A percentile compares a stretch with the other conserved stretches of the same genome.
These are phyloP conservation scores for Tichodroma muraria DNA, from an alignment of 2,113 vertebrate genomes.

Conservation along the genomic window DNA sequence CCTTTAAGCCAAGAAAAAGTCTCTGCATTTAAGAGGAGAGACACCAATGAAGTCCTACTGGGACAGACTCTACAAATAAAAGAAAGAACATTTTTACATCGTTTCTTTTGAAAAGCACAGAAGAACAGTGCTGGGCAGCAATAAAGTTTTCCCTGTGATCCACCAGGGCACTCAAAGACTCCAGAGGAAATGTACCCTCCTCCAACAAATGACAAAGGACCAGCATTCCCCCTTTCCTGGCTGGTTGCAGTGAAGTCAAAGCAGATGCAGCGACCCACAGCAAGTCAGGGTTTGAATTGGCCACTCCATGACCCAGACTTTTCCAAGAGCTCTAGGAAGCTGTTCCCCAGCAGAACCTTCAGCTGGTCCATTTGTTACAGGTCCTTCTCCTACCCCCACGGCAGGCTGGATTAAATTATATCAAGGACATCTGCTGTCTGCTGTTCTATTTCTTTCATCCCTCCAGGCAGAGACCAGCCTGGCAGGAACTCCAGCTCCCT, in stretches of 20 bases:
- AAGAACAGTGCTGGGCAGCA: neutral
- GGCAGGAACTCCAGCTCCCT: neutral
- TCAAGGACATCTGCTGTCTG: neutral
- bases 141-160: neutral
- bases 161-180: neutral
- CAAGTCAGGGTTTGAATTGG: neutral
- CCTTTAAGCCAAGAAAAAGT: conserved; percentile 28
- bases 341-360: neutral
- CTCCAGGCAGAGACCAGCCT: neutral
- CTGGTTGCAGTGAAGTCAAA: neutral
- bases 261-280: neutral
- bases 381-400: neutral
- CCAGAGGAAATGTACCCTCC: neutral
- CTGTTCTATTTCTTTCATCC: neutral
- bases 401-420: neutral
- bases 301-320: neutral
- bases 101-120: conserved; percentile 22
- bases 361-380: neutral
- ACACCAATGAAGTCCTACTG: conserved; percentile 10
- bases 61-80: neutral
- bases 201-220: neutral
- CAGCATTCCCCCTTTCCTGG: neutral
- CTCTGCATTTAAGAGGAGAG: conserved; percentile 35
- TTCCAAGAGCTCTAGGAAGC: neutral
- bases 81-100: neutral